Evolutionary conservation across 2,888 invertebrate genomes (phyloP).

Genomic region (Orgyia antiqua): DNA sequence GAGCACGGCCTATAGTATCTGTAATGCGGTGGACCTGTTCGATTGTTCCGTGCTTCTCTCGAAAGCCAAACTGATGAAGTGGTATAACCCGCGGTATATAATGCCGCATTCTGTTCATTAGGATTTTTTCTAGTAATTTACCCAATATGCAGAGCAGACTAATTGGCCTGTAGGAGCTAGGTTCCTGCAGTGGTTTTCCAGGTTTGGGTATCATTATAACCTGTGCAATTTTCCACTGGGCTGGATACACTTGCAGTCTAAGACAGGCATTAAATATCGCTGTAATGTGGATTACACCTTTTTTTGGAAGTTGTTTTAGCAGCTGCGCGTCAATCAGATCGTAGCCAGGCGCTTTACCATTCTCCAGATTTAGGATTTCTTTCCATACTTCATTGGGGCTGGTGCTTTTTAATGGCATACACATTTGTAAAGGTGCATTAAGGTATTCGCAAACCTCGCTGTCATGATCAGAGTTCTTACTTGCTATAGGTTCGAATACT

Average conservation of each 20-base stretch:
- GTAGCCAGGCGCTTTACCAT: background rate
- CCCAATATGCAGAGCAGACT: no score
- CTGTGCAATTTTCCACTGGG: no score
- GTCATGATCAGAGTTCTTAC: background rate
- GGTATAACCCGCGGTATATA: no score
- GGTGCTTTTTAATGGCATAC: conserved; percentile 1
- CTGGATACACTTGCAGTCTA: background rate
- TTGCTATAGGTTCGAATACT: background rate
- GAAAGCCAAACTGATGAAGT: background rate
- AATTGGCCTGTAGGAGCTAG: no score
- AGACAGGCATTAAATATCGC: conserved; percentile 2
- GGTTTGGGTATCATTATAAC: no score
- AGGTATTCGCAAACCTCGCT: background rate
- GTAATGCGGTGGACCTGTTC: background rate
- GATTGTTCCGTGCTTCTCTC: background rate
- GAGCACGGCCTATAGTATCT: background rate
- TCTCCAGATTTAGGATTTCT: background rate
- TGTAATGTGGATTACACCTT: background rate
- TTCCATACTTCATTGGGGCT: background rate
- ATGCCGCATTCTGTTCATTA: background rate
- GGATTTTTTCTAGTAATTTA: background rate
- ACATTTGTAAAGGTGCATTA: background rate
- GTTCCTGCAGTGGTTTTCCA: no score
- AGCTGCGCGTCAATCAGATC: background rate
- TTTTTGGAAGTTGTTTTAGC: conserved; percentile 1